Percentiles rank a stretch among this genome's conserved stretches.
Conservation (phyloP, 2,888 invertebrate species). For the Mythimna impura region DNA sequence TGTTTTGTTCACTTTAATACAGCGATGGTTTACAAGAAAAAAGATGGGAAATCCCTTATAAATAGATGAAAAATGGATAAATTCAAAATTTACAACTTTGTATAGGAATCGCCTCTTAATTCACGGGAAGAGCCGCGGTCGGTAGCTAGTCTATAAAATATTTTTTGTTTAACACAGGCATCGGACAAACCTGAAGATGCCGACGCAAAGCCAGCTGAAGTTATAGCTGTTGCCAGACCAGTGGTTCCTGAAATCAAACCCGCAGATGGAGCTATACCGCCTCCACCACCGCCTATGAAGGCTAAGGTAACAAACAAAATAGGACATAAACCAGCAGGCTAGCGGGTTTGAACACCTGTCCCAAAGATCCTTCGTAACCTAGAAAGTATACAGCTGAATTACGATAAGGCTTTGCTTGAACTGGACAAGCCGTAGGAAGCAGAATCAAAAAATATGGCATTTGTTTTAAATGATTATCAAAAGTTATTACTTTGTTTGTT, state of each 20-base stretch:
- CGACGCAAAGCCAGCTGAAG: slow-evolving; percentile 71
- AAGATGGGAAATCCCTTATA: no score
- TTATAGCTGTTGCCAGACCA: slow-evolving; percentile 84
- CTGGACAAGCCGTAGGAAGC: neutral
- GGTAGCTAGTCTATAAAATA: neutral
- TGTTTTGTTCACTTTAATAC: no score
- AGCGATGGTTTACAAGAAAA: no score
- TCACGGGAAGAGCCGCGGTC: no score
- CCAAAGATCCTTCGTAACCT: no score
- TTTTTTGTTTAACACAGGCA: slow-evolving; percentile 39
- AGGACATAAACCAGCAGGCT: neutral
- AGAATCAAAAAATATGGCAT: neutral
- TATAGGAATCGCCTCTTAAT: no score
- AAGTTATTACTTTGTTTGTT: neutral
- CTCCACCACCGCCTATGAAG: slow-evolving; percentile 82
- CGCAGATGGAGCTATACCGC: slow-evolving; percentile 85
- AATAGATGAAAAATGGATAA: no score
- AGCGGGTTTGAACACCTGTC: no score
- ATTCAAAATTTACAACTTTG: no score
- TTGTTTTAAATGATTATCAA: neutral
- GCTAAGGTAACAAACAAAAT: slow-evolving; percentile 74
- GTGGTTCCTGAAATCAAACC: slow-evolving; percentile 85
- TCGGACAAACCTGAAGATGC: slow-evolving; percentile 60
- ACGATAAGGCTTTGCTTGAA: neutral
- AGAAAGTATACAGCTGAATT: neutral